These are phyloP conservation scores for Bettongia penicillata DNA, from an alignment of 2,113 vertebrate genomes.

Conservation along the genomic window DNA sequence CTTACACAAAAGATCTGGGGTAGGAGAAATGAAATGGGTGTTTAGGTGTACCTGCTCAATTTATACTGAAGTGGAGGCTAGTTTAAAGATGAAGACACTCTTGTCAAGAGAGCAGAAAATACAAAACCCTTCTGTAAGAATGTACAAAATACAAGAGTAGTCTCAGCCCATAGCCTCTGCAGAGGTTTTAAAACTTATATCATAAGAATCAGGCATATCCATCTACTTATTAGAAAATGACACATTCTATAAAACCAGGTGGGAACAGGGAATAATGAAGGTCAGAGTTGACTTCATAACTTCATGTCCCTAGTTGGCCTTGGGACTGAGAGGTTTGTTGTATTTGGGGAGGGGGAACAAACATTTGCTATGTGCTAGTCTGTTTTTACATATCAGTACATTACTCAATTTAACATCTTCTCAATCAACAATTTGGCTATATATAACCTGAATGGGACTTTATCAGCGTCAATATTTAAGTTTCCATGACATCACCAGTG, in stretches of 20 bases:
- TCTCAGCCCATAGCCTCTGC: not conserved
- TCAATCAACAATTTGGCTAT: not conserved
- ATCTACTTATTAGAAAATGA: not conserved
- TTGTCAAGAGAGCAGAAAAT: not conserved
- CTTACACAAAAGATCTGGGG: not conserved
- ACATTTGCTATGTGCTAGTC: not conserved
- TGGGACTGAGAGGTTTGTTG: too few species aligned
- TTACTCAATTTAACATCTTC: too few species aligned
- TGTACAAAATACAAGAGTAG: not conserved
- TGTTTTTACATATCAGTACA: too few species aligned
- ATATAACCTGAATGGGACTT: not conserved
- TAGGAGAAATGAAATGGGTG: too few species aligned
- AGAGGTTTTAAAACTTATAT: not conserved
- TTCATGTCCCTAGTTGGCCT: too few species aligned
- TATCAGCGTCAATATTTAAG: not conserved
- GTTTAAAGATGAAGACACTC: not conserved
- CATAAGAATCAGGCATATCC: not conserved
- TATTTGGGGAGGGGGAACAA: not conserved
- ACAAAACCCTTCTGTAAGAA: not conserved
- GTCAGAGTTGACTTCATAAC: too few species aligned
- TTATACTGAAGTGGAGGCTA: not conserved
- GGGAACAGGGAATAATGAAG: not conserved
- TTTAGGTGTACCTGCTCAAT: not conserved
- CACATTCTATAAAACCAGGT: not conserved
- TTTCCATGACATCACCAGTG: not conserved